Evolutionary conservation across 2,888 invertebrate species (phyloP), one percentile per base, ranked within the genome.

Genomic region (Pyrgus malvae): DNA sequence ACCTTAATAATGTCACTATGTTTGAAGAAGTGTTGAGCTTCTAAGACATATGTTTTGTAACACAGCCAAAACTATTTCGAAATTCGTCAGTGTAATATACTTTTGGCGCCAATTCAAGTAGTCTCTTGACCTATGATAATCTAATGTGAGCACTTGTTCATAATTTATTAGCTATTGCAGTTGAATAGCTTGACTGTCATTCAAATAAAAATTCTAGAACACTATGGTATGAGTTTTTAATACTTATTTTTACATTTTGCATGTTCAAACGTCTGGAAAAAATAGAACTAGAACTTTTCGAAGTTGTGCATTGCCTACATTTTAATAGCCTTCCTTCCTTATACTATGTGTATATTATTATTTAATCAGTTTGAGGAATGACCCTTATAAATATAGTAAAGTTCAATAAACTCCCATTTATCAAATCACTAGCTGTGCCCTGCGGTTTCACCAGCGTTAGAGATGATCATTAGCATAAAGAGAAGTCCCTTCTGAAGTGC

Each of bases 21-120:
- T 3, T 44, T 25, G 19, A 27, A 44, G 37, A 37, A 12, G 27
- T 31, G 38, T 31, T 40, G 45, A 40, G 19, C 19, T 37, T 37
- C 21, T 33, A 23, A 46, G 33, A 25, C 54, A 54, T 46, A 54
- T 68, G 65, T 70, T 70, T 80, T 83, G 83, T 79, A 72, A 60
- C 68, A 59, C 59, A 78, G 86, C 87, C 84, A 86, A 85, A 74
- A 74, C 76, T 83, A 85, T 84, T 85, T 82, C 71, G 61, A 82
- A 80, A 69, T 67, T 72, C 68, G 57, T 59, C 60, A 60, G 53
- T 64, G 64, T 76, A 67, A 66, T 72, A 75, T 67, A 64, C 63
- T 61, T 75, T 82, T 89, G 88, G 88, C 87, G 79, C 76, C 70
- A 76, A 78, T 74, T 88, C 88, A 89, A 88, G 76, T 70, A 58